These are phyloP conservation scores for Scaptomyza montana DNA, from an alignment of 1,140 invertebrate genomes.

Conservation along the genomic window DNA sequence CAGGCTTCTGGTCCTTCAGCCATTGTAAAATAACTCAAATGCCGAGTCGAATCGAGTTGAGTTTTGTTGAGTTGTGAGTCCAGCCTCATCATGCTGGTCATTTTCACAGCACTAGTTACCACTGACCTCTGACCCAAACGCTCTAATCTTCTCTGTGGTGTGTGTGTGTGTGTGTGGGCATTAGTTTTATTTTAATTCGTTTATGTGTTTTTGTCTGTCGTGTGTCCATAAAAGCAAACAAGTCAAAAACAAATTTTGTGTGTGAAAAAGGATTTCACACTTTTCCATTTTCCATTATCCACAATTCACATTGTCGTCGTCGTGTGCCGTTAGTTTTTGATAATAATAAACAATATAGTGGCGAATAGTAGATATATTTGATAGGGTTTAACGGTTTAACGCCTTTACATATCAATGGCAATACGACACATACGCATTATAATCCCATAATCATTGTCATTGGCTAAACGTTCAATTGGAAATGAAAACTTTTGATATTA, in stretches of 20 bases:
- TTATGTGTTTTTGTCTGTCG: conserved; percentile 67
- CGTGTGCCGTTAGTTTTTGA: conserved; percentile 57
- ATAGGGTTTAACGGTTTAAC: conserved; percentile 76
- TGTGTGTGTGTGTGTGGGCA: conserved; percentile 34
- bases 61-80: no score
- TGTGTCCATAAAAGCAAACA: conserved; percentile 61
- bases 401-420: conserved; percentile 55
- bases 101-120: conserved; percentile 12
- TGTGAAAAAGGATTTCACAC: conserved; percentile 80
- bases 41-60: conserved; percentile 21
- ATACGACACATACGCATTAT: conserved; percentile 29
- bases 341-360: conserved; percentile 48
- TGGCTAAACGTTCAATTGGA: conserved; percentile 40
- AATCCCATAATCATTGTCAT: conserved; percentile 35
- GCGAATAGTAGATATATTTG: conserved; percentile 73
- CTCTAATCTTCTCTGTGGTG: conserved; percentile 7
- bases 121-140: background rate
- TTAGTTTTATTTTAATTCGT: conserved; percentile 80
- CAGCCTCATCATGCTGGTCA: conserved; percentile 48
- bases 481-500: conserved; percentile 19
- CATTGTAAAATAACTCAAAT: conserved; percentile 73
- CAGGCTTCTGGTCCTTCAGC: conserved; percentile 36
- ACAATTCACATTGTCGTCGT: background rate
- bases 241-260: conserved; percentile 51
- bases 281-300: conserved; percentile 34